Evolutionary conservation across 2,113 vertebrate genomes (phyloP).

Genomic region (Lepus timidus): DNA sequence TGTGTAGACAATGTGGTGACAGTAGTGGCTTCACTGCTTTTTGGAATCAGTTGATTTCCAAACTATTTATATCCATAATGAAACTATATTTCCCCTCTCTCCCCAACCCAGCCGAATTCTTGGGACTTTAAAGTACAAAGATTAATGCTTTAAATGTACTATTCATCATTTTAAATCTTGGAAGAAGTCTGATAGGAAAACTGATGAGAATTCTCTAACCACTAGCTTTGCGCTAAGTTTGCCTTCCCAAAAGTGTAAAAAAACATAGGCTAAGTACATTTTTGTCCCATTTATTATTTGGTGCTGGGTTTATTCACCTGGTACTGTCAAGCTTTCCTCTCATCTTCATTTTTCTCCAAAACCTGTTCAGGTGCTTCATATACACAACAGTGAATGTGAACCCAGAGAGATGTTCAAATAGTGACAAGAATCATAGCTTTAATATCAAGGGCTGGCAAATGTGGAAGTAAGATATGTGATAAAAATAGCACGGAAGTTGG

Average conservation of each 20-base stretch:
- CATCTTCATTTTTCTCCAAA: not conserved
- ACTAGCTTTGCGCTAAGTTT: not conserved
- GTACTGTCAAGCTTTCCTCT: not conserved
- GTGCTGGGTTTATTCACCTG: not conserved
- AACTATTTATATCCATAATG: not conserved
- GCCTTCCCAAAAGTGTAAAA: not conserved
- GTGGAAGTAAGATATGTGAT: not conserved
- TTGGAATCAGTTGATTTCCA: conserved; percentile 33
- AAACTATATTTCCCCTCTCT: not conserved
- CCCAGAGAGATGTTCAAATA: not conserved
- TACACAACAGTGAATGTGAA: not conserved
- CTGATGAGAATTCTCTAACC: not conserved
- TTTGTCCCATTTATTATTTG: not conserved
- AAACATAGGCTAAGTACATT: not conserved
- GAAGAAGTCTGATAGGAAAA: not conserved
- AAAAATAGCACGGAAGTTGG: not conserved
- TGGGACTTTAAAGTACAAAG: not conserved
- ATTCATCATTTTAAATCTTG: not conserved
- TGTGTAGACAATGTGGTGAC: not conserved
- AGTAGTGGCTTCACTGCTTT: not conserved
- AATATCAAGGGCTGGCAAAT: not conserved
- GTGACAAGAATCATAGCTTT: not conserved
- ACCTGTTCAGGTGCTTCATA: not conserved
- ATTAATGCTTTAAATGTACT: not conserved
- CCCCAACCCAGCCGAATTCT: not conserved